Evolutionary conservation across 2,888 invertebrate species (phyloP).

Genomic region (Leptothorax acervorum): DNA sequence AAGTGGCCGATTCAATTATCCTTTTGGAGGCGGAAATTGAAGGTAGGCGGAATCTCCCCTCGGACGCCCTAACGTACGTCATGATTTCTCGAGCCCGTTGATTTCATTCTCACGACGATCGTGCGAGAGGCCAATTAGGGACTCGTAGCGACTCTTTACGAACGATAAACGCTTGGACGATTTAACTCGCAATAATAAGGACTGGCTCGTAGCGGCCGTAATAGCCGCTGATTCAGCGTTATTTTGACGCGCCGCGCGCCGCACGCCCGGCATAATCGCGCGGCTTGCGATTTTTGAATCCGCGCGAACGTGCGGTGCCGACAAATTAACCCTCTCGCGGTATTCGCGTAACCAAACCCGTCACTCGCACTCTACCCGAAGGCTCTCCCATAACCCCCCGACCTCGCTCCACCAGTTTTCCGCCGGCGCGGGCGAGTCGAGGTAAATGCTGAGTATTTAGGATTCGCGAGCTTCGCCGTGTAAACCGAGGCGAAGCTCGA

Average conservation of each 20-base stretch:
- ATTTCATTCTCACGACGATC: constrained; percentile 69
- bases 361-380: constrained; percentile 34
- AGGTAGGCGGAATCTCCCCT: constrained; percentile 16
- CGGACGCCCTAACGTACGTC: not conserved
- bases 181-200: constrained; percentile 77
- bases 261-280: constrained; percentile 67
- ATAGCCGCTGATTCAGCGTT: constrained; percentile 74
- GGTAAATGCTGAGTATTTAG: constrained; percentile 78
- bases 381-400: not conserved
- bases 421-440: constrained; percentile 66
- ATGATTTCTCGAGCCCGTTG: constrained; percentile 34
- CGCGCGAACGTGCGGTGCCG: constrained; percentile 70
- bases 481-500: constrained; percentile 72
- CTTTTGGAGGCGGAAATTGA: constrained; percentile 28
- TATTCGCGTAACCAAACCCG: constrained; percentile 41
- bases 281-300: constrained; percentile 74
- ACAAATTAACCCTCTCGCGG: constrained; percentile 71
- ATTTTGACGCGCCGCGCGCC: constrained; percentile 67
- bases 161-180: constrained; percentile 73
- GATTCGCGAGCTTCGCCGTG: constrained; percentile 76
- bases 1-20: constrained; percentile 8
- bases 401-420: constrained; percentile 8
- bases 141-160: constrained; percentile 67
- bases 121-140: constrained; percentile 70
- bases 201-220: constrained; percentile 60